Conservation (phyloP, 2,113 vertebrate genomes). For the Speoplatyrhinus poulsoni region DNA sequence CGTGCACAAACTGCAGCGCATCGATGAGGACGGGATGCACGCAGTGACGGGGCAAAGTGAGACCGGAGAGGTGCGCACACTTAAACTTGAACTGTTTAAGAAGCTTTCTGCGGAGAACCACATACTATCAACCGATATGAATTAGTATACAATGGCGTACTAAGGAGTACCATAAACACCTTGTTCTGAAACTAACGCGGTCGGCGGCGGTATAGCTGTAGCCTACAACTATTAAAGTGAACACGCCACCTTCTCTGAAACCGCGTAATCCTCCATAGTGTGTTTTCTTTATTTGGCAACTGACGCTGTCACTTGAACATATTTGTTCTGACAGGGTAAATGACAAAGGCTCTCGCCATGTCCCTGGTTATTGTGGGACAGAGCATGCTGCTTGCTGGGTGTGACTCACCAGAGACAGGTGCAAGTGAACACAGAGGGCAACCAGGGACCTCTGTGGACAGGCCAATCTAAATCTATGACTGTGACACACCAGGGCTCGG, state of each 20-base stretch:
- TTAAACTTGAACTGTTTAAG: background rate
- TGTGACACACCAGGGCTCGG: conserved; percentile 50
- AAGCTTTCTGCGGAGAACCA: conserved; percentile 19
- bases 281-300: background rate
- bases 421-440: conserved; percentile 18
- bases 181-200: background rate
- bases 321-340: background rate
- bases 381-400: conserved; percentile 18
- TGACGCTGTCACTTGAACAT: background rate
- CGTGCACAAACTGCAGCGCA: conserved; percentile 1
- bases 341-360: conserved; percentile 27
- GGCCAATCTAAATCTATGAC: conserved; percentile 52
- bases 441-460: conserved; percentile 14
- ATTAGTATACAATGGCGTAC: background rate
- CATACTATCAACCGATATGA: background rate
- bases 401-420: conserved; percentile 55
- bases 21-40: conserved; percentile 9
- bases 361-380: conserved; percentile 29
- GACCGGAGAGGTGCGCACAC: background rate
- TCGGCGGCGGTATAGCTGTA: background rate
- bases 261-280: background rate
- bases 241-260: background rate
- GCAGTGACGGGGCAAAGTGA: conserved; percentile 6
- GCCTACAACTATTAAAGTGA: background rate
- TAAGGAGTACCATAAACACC: background rate